Evolutionary conservation across 2,797 vertebrate genomes (phyloP).

Genomic region (Carduelis carduelis): DNA sequence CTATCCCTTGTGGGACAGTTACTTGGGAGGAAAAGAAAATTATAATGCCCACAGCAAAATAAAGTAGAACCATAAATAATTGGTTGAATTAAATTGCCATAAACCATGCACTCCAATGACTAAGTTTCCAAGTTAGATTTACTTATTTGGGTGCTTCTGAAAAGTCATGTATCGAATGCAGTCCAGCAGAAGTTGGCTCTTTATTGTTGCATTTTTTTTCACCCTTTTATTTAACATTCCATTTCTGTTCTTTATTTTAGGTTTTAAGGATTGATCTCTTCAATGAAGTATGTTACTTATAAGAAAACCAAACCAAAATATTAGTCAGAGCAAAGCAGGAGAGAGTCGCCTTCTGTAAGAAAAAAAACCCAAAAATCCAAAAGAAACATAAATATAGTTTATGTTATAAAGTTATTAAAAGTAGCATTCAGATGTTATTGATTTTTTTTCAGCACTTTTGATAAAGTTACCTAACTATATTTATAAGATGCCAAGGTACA

Average conservation of each 20-base stretch:
- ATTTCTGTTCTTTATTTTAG: neutral
- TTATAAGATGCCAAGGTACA: neutral
- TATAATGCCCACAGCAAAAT: neutral
- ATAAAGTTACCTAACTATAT: neutral
- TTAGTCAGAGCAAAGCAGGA: neutral
- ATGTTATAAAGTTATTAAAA: neutral
- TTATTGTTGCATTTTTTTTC: neutral
- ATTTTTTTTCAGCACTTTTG: neutral
- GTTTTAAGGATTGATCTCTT: neutral
- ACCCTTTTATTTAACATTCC: neutral
- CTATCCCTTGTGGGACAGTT: neutral
- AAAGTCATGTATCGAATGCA: neutral
- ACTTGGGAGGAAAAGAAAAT: neutral
- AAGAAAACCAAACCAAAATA: neutral
- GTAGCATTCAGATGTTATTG: neutral
- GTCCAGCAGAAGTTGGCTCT: neutral
- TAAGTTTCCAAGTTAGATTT: neutral
- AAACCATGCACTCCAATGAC: neutral
- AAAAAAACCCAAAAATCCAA: neutral
- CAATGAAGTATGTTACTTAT: neutral
- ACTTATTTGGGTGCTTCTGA: neutral
- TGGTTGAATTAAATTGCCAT: neutral
- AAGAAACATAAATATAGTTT: neutral
- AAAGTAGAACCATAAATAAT: neutral
- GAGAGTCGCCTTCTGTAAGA: neutral